Conservation (phyloP, 2,888 invertebrate species). For the Ariolimax columbianus region DNA sequence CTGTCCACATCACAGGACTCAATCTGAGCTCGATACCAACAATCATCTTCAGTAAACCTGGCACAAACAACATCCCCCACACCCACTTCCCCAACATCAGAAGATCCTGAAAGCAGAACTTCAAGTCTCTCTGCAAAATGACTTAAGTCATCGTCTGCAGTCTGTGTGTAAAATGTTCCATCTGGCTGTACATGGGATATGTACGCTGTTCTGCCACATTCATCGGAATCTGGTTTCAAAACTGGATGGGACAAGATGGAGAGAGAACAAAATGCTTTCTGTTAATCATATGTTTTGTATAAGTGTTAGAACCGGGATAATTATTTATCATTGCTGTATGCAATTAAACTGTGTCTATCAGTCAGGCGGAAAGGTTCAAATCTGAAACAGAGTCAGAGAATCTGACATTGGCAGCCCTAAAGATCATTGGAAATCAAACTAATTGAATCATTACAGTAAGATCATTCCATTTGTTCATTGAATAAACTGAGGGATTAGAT, state of each 20-base stretch:
- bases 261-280: no score
- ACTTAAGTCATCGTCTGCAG: constrained; percentile 58
- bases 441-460: no score
- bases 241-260: neutral
- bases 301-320: no score
- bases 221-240: neutral
- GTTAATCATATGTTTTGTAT: no score
- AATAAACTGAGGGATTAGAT: no score
- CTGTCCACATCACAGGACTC: constrained; percentile 49
- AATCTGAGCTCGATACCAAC: constrained; percentile 70
- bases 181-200: constrained; percentile 59
- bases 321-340: no score
- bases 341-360: no score
- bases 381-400: no score
- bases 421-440: no score
- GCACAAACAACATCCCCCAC: constrained; percentile 63
- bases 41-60: constrained; percentile 67
- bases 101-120: constrained; percentile 35
- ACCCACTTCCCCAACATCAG: neutral
- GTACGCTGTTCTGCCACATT: neutral
- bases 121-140: constrained; percentile 57
- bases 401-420: no score
- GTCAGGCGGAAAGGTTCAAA: no score
- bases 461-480: no score
- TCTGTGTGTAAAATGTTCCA: constrained; percentile 64